Evolutionary conservation across 53 echinoderm and acorn worm species (phyloP).

Genomic region (Apostichopus leukothele): DNA sequence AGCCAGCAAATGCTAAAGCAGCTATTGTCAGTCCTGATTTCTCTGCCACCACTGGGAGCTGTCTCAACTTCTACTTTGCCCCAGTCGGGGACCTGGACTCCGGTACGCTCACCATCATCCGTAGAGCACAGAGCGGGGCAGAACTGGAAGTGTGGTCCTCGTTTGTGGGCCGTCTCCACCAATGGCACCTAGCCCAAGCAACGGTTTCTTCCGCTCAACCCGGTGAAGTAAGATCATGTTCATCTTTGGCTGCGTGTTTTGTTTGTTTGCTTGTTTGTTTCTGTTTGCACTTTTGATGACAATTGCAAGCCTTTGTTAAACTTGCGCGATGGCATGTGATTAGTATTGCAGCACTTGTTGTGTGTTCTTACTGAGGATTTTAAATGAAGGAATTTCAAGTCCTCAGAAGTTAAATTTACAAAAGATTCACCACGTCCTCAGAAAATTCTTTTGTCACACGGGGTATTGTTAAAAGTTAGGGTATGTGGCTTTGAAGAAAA

Average conservation of each 20-base stretch:
- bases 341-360: no score
- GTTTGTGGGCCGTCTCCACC: slow-evolving; percentile 29
- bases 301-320: no score
- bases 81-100: slow-evolving; percentile 42
- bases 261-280: background rate
- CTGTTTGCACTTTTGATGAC: no score
- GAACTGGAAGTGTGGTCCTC: slow-evolving; percentile 7
- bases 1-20: background rate
- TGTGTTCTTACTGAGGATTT: no score
- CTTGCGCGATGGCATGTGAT: no score
- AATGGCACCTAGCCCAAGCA: slow-evolving; percentile 29
- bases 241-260: no score
- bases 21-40: background rate
- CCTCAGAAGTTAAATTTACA: no score
- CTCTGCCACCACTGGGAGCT: slow-evolving; percentile 6
- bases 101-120: slow-evolving; percentile 11
- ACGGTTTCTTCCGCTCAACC: slow-evolving; percentile 36
- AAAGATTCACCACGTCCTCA: no score
- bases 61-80: slow-evolving; percentile 45
- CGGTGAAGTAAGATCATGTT: slow-evolving; percentile 16
- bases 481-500: no score
- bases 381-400: no score
- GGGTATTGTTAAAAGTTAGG: no score
- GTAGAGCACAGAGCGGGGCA: background rate
- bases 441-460: no score